Evolutionary conservation across 2,888 invertebrate genomes (phyloP).

Genomic region (Antheraea assamensis): DNA sequence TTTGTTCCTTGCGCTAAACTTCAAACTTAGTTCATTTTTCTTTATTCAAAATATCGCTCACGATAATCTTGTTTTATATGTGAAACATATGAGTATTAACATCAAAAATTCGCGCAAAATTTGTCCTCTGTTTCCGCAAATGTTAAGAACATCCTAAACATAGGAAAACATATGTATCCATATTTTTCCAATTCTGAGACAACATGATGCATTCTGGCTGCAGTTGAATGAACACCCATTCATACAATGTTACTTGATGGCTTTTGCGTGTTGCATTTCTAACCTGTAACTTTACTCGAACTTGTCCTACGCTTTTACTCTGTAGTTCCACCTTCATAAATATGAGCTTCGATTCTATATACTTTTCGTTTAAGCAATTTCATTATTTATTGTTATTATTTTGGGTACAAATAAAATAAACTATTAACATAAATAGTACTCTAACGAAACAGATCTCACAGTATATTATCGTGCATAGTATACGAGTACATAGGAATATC

Average conservation of each 20-base stretch:
- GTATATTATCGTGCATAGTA: no score
- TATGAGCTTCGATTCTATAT: background rate
- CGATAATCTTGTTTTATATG: no score
- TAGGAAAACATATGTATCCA: conserved; percentile 9
- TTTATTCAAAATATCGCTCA: no score
- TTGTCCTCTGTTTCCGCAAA: background rate
- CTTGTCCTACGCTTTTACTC: conserved; percentile 41
- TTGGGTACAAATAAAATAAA: background rate
- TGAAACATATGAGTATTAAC: no score
- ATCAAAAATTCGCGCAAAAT: no score
- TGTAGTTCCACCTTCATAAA: conserved; percentile 11
- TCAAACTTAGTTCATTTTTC: no score
- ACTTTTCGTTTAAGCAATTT: background rate
- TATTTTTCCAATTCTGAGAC: background rate
- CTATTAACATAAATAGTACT: no score
- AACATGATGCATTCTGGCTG: conserved; percentile 32
- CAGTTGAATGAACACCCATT: conserved; percentile 52
- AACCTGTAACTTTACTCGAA: conserved; percentile 40
- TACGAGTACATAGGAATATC: no score
- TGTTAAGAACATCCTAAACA: background rate
- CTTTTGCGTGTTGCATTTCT: conserved; percentile 69
- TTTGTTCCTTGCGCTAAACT: background rate
- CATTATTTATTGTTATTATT: background rate
- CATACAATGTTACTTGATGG: conserved; percentile 58
- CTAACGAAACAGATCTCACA: no score